A percentile compares a stretch with the other conserved stretches of the same genome.
phyloP scores from a whole-genome alignment of 2,113 vertebrate genomes.

The Clupea harengus region DNA sequence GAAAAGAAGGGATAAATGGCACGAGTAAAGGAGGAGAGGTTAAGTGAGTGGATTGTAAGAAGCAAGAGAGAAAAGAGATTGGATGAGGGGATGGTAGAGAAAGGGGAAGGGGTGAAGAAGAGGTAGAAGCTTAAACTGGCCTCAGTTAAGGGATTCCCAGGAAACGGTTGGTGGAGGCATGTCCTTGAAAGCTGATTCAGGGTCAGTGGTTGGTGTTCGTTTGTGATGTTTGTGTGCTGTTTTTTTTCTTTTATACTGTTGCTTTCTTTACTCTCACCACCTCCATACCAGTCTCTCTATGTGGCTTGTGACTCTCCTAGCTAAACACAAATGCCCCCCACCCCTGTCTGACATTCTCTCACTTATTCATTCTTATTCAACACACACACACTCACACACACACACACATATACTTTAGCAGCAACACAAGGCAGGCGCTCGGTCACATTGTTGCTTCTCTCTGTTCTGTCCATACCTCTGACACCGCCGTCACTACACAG shows the following conservation, averaged over 20 bases:
- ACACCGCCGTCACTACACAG: constrained; percentile 39
- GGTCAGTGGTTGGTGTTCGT: neutral
- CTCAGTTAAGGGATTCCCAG: neutral
- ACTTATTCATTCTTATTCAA: neutral
- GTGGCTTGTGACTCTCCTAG: neutral
- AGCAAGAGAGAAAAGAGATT: neutral
- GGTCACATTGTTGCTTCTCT: constrained; percentile 14
- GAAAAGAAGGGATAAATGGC: neutral
- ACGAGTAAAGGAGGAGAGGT: neutral
- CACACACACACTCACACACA: constrained; percentile 32
- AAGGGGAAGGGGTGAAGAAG: neutral
- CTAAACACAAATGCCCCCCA: neutral
- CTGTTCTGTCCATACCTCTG: constrained; percentile 29
- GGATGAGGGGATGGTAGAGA: neutral
- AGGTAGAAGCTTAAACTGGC: neutral
- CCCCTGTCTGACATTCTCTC: neutral
- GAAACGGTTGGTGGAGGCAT: neutral
- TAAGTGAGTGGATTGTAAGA: constrained; percentile 19
- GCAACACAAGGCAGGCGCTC: constrained; percentile 11
- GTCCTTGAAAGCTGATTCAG: neutral
- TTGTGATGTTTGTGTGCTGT: neutral
- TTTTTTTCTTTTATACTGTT: neutral
- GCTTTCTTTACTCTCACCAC: neutral
- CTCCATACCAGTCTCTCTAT: neutral
- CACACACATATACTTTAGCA: neutral